Evolutionary conservation across 1,140 invertebrate genomes (phyloP).

Genomic region (Eurosta solidaginis): DNA sequence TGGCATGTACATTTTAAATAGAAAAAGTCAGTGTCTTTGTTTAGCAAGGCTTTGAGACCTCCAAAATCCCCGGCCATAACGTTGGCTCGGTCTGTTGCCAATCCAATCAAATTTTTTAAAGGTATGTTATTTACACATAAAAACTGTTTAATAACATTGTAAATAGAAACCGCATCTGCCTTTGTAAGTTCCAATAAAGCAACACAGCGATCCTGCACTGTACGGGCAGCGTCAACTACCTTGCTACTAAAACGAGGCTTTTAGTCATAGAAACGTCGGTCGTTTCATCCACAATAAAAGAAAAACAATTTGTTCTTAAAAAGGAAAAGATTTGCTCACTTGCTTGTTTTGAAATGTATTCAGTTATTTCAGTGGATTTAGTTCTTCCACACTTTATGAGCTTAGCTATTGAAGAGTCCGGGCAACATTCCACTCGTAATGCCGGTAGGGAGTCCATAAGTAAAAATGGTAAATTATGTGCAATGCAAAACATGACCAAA

Average conservation of each 20-base stretch:
- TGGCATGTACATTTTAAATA: neutral
- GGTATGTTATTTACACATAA: neutral
- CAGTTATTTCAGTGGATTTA: neutral
- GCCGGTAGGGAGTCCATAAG: too few species aligned
- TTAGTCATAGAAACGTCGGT: neutral
- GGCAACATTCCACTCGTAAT: neutral
- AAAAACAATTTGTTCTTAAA: neutral
- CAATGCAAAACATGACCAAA: too few species aligned
- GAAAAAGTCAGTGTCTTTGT: neutral
- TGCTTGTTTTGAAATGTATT: neutral
- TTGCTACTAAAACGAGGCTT: neutral
- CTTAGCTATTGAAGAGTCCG: neutral
- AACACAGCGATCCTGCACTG: neutral
- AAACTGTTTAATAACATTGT: neutral
- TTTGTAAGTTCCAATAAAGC: neutral
- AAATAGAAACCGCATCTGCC: neutral
- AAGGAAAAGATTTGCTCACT: neutral
- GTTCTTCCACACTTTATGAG: neutral
- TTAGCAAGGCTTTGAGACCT: slow-evolving; percentile 11
- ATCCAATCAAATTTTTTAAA: slow-evolving; percentile 33
- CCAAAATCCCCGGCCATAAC: slow-evolving; percentile 30
- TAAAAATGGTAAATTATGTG: too few species aligned
- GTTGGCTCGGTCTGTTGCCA: slow-evolving; percentile 28
- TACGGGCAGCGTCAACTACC: neutral
- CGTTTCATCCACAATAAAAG: too few species aligned